Percentiles rank a stretch among this genome's conserved stretches.
Evolutionary conservation across 2,113 vertebrate species (phyloP).

Genomic region (Gymnogyps californianus): DNA sequence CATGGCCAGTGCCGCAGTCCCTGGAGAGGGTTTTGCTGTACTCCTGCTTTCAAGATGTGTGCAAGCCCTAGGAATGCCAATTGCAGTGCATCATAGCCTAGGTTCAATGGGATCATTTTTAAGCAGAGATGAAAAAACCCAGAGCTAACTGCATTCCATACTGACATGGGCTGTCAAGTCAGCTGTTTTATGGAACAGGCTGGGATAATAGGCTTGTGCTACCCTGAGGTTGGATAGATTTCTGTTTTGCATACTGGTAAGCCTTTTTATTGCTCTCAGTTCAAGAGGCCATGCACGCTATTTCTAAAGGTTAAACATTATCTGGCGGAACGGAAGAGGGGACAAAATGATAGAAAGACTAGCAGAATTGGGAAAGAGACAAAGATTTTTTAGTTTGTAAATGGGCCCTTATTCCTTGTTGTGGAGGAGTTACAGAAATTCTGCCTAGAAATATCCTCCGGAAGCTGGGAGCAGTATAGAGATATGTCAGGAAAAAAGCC

Average conservation of each 20-base stretch:
- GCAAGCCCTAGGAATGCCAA: neutral
- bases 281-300: neutral
- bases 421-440: neutral
- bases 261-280: neutral
- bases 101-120: neutral
- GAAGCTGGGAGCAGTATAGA: neutral
- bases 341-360: neutral
- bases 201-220: neutral
- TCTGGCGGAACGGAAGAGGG: neutral
- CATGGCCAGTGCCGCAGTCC: neutral
- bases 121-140: neutral
- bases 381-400: neutral
- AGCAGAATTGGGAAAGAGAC: neutral
- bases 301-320: neutral
- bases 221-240: neutral
- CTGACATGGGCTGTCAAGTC: slow-evolving; percentile 13
- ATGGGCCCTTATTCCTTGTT: neutral
- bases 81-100: neutral
- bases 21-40: neutral
- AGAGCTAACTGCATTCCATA: slow-evolving; percentile 23
- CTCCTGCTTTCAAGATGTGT: neutral
- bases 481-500: neutral
- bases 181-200: slow-evolving; percentile 7
- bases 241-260: neutral
- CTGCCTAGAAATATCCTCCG: neutral